A percentile compares a stretch with the other conserved stretches of the same genome.
These are phyloP conservation scores for Saccostrea cuccullata DNA, from an alignment of 1,140 invertebrate species.

Conservation along the genomic window DNA sequence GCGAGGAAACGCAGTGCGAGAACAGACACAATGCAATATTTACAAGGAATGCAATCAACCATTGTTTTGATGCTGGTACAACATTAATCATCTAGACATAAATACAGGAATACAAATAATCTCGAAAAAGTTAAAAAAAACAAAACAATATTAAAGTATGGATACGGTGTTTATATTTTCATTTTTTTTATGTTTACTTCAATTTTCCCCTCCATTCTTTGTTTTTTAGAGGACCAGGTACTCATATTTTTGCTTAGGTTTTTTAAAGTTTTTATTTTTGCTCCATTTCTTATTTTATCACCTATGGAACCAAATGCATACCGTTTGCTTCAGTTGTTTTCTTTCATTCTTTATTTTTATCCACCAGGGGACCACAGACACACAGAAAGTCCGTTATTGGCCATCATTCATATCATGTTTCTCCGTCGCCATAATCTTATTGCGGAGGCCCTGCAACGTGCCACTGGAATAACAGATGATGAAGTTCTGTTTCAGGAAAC, in stretches of 20 bases:
- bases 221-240: background rate
- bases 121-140: background rate
- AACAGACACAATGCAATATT: background rate
- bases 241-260: background rate
- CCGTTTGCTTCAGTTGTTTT: no score
- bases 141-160: background rate
- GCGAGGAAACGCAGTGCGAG: conserved; percentile 6
- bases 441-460: background rate
- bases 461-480: background rate
- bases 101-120: background rate
- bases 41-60: background rate
- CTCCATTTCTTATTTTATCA: no score
- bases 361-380: conserved; percentile 29
- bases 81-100: background rate
- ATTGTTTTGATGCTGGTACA: conserved; percentile 1
- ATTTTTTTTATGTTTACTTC: no score
- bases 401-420: conserved; percentile 33
- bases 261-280: no score
- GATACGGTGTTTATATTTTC: background rate
- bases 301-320: no score
- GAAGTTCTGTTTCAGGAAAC: conserved; percentile 84
- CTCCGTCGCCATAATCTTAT: conserved; percentile 29
- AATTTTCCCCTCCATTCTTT: no score
- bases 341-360: no score
- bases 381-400: background rate